Percentiles rank a stretch among this genome's conserved stretches.
Evolutionary conservation across 2,113 vertebrate species (phyloP).

Genomic region (Furnarius figulus): DNA sequence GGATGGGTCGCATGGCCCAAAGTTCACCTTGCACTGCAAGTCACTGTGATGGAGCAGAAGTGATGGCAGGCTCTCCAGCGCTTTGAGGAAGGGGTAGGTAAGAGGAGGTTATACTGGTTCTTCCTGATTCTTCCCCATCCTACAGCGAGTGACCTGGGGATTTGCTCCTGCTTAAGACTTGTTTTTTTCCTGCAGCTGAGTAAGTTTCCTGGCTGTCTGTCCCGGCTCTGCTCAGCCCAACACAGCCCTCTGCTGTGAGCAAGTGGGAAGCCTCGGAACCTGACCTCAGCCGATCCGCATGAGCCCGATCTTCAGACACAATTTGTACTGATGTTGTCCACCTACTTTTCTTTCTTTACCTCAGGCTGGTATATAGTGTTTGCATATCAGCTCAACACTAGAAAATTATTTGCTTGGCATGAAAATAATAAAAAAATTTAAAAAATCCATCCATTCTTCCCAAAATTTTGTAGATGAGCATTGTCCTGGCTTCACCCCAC

Average conservation of each 20-base stretch:
- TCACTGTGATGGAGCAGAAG: background rate
- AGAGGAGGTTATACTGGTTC: background rate
- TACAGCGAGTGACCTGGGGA: background rate
- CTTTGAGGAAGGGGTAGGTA: background rate
- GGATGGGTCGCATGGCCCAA: background rate
- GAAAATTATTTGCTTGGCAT: background rate
- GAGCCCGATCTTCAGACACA: background rate
- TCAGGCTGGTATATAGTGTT: background rate
- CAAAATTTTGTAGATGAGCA: rapidly evolving
- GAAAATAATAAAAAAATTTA: background rate
- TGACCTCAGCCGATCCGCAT: background rate
- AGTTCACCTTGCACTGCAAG: background rate
- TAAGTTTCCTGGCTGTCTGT: background rate
- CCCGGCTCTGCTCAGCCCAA: background rate
- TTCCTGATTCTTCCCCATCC: background rate
- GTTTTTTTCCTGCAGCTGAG: background rate
- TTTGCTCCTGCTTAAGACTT: background rate
- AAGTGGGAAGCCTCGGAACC: background rate
- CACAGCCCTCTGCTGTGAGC: conserved; percentile 34
- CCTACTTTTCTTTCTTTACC: background rate
- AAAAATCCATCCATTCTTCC: background rate
- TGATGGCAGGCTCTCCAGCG: background rate
- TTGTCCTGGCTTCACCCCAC: background rate
- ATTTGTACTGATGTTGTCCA: background rate
- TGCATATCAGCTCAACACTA: background rate